These are phyloP conservation scores for Heloderma charlesbogerti DNA, from an alignment of 2,113 vertebrate species.

Conservation along the genomic window DNA sequence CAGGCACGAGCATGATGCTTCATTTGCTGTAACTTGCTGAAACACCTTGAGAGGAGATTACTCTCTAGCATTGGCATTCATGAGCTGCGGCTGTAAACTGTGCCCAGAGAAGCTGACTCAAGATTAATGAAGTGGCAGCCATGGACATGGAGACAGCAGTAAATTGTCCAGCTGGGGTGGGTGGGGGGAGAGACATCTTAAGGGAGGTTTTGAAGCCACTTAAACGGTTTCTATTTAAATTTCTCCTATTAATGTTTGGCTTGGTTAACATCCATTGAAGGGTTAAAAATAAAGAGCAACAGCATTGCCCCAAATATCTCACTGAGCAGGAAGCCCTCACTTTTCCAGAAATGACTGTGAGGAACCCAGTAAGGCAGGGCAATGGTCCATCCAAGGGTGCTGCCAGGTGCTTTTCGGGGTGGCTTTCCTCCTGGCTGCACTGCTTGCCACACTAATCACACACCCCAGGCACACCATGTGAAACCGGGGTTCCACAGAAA, in stretches of 20 bases:
- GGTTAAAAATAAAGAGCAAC: slow-evolving; percentile 41
- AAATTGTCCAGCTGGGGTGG: slow-evolving; percentile 51
- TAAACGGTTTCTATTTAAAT: slow-evolving; percentile 59
- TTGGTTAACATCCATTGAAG: slow-evolving; percentile 63
- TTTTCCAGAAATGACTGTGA: slow-evolving; percentile 23
- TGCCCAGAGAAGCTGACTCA: slow-evolving; percentile 57
- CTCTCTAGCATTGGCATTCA: slow-evolving; percentile 45
- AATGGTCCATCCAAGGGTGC: neutral
- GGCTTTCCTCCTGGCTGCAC: too few relatives aligned
- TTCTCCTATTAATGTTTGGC: slow-evolving; percentile 61
- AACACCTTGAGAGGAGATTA: slow-evolving; percentile 49
- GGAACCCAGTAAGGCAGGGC: neutral
- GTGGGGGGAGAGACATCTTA: slow-evolving; percentile 60
- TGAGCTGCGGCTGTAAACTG: slow-evolving; percentile 67
- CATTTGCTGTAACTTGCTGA: slow-evolving; percentile 51
- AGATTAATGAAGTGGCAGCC: slow-evolving; percentile 74
- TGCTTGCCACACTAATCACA: too few relatives aligned
- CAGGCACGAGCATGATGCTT: slow-evolving; percentile 34
- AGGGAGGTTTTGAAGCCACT: slow-evolving; percentile 48
- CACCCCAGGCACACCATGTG: too few relatives aligned
- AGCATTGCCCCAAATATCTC: slow-evolving; percentile 9
- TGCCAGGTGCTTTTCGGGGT: too few relatives aligned
- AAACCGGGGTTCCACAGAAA: neutral
- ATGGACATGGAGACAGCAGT: slow-evolving; percentile 61
- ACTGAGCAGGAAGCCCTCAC: rapidly evolving